These are phyloP conservation scores for Amblyteles armatorius DNA, from an alignment of 2,888 invertebrate species.

Conservation along the genomic window DNA sequence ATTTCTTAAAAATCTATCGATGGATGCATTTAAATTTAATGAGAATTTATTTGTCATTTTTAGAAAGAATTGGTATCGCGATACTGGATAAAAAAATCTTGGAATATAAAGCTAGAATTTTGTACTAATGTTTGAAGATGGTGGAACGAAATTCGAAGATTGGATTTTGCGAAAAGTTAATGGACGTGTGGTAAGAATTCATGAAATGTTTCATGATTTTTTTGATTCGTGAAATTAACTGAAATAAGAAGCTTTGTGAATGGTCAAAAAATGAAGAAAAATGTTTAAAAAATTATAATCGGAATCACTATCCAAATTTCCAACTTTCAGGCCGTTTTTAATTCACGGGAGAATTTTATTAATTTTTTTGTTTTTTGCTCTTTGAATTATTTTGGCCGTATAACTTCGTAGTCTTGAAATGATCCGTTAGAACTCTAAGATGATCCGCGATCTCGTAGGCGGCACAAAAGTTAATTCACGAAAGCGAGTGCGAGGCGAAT, in stretches of 20 bases:
- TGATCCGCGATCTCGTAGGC: conserved; percentile 73
- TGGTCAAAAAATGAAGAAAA: no score
- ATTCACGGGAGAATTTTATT: neutral
- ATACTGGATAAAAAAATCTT: neutral
- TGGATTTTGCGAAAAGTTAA: neutral
- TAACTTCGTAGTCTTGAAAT: conserved; percentile 4
- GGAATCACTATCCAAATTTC: neutral
- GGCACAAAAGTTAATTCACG: conserved; percentile 78
- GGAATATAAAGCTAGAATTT: neutral
- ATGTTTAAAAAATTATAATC: no score
- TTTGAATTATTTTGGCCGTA: neutral
- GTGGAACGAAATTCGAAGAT: neutral
- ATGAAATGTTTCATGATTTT: neutral
- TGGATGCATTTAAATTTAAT: neutral
- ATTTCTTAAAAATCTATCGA: neutral
- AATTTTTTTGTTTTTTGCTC: neutral
- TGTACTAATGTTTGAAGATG: neutral
- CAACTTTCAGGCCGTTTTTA: neutral
- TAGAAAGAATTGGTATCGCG: neutral
- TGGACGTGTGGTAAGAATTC: neutral
- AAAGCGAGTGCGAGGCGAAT: conserved; percentile 79
- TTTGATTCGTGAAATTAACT: neutral
- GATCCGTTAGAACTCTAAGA: conserved; percentile 12
- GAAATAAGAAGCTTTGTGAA: neutral
- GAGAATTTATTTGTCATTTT: neutral